Conservation (phyloP, 2,888 invertebrate species). For the Drosophila ezoana region DNA sequence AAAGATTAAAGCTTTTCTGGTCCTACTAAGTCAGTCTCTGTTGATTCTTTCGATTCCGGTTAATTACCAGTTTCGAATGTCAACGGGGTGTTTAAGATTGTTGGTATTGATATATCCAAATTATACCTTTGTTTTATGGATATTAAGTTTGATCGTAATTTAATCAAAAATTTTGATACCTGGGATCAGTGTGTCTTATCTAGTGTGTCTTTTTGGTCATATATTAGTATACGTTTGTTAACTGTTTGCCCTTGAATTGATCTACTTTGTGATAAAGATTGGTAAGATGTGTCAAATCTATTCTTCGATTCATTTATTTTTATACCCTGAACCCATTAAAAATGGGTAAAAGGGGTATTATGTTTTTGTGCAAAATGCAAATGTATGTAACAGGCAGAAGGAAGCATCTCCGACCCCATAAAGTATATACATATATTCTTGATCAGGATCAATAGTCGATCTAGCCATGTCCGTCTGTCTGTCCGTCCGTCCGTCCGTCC, state of each 20-base stretch:
- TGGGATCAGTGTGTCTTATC: background rate
- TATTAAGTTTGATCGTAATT: background rate
- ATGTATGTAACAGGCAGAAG: too few relatives aligned
- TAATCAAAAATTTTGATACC: background rate
- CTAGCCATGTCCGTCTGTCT: too few relatives aligned
- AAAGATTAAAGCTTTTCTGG: too few relatives aligned
- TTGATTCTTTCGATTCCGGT: background rate
- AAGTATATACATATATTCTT: too few relatives aligned
- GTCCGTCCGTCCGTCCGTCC: too few relatives aligned
- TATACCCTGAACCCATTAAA: too few relatives aligned
- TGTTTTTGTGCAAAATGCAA: too few relatives aligned
- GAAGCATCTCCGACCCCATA: too few relatives aligned
- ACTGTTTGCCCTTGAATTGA: background rate
- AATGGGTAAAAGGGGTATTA: too few relatives aligned
- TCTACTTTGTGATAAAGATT: background rate
- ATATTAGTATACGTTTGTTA: background rate
- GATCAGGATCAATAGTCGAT: too few relatives aligned
- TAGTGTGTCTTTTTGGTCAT: background rate
- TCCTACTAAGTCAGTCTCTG: too few relatives aligned
- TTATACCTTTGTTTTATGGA: background rate
- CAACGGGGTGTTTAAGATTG: background rate
- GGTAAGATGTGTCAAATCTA: background rate
- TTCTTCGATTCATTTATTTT: too few relatives aligned
- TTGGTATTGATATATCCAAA: background rate
- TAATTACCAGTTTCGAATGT: background rate